phyloP scores from a whole-genome alignment of 2,797 vertebrate species.

The Rachycentron canadum region DNA sequence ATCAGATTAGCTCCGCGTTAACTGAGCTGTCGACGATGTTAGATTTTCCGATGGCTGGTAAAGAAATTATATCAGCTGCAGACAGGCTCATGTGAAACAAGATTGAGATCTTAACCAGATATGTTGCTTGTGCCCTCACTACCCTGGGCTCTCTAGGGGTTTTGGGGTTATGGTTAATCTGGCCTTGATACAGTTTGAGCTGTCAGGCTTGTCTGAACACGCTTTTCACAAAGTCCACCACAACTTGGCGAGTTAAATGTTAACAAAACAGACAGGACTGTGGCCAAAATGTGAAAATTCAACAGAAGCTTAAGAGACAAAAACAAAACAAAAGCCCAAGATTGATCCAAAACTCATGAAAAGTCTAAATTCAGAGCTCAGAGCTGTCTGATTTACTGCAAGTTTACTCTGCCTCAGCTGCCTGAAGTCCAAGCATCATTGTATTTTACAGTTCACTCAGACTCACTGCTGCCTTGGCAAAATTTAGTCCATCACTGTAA shows the following conservation, averaged over 20 bases:
- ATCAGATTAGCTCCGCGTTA: too few species aligned
- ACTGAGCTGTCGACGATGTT: too few species aligned
- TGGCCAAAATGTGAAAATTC: neutral
- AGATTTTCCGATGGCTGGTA: too few species aligned
- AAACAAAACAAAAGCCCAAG: neutral
- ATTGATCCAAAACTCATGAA: conserved; percentile 5
- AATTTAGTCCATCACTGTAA: conserved; percentile 37
- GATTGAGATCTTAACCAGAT: too few species aligned
- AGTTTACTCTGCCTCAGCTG: conserved; percentile 29
- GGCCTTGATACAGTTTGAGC: too few species aligned
- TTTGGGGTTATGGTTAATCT: too few species aligned
- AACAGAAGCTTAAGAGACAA: neutral
- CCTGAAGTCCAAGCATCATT: conserved; percentile 24
- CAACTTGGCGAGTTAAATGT: neutral
- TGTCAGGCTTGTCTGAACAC: too few species aligned
- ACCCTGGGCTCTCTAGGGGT: too few species aligned
- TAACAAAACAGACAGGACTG: neutral
- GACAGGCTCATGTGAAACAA: too few species aligned
- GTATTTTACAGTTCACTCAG: conserved; percentile 22
- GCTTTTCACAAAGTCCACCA: neutral
- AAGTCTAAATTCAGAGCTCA: neutral
- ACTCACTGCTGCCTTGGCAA: conserved; percentile 22
- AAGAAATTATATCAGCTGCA: too few species aligned
- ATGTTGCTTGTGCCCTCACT: too few species aligned
- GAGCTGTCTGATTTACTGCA: conserved; percentile 8